These are phyloP conservation scores for Cyclura pinguis DNA, from an alignment of 2,797 vertebrate species.

Conservation along the genomic window DNA sequence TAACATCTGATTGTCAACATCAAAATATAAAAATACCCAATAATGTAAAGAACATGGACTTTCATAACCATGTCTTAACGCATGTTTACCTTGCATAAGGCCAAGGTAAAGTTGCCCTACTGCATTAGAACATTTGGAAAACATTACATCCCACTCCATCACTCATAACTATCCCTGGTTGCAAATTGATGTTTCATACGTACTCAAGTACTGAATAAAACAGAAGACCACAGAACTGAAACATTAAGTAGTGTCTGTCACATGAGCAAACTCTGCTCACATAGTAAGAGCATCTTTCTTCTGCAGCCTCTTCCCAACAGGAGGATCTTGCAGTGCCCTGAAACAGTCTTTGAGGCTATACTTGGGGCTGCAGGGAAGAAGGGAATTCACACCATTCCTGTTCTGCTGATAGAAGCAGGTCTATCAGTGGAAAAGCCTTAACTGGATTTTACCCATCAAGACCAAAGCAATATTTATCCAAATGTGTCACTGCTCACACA, in stretches of 20 bases:
- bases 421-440: too few relatives aligned
- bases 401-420: neutral
- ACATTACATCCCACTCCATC: neutral
- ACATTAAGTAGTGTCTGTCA: neutral
- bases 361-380: neutral
- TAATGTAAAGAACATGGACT: neutral
- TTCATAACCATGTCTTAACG: neutral
- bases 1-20: neutral
- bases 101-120: neutral
- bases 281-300: neutral
- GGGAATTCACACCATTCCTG: neutral
- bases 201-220: neutral
- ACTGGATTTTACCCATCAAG: neutral
- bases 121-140: neutral
- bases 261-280: neutral
- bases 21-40: neutral
- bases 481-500: neutral
- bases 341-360: neutral
- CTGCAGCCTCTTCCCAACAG: neutral
- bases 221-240: neutral
- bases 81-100: neutral
- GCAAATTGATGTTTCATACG: neutral
- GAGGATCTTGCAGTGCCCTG: neutral
- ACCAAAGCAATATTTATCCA: neutral
- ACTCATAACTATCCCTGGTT: neutral